Evolutionary conservation across 2,888 invertebrate genomes (phyloP).

Genomic region (Subacronicta megacephala): DNA sequence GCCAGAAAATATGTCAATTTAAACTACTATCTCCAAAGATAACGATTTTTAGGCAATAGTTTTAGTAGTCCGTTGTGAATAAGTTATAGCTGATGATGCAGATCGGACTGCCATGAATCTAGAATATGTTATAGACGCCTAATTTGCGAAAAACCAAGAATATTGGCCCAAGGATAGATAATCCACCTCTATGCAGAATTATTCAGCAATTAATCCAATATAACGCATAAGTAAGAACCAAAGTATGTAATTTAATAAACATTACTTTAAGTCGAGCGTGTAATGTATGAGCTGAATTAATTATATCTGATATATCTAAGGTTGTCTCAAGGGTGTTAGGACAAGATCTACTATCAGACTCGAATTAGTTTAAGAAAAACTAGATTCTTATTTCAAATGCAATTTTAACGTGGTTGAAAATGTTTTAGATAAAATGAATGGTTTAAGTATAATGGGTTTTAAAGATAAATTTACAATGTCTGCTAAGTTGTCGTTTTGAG

Average conservation of each 20-base stretch:
- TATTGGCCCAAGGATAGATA: background rate
- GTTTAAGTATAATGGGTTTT: slow-evolving; percentile 13
- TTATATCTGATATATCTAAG: slow-evolving; percentile 29
- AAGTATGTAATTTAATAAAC: slow-evolving; percentile 33
- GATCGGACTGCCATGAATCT: no score
- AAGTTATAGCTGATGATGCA: no score
- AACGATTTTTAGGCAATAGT: no score
- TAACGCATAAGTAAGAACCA: slow-evolving; percentile 17
- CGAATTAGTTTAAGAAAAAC: slow-evolving; percentile 23
- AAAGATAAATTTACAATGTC: slow-evolving; percentile 24
- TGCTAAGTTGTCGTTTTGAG: slow-evolving; percentile 8
- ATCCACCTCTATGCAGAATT: slow-evolving; percentile 18
- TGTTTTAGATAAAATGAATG: slow-evolving; percentile 15
- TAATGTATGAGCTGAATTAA: slow-evolving; percentile 33
- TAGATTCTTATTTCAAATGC: slow-evolving; percentile 28
- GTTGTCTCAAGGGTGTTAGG: slow-evolving; percentile 54
- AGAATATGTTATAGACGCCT: no score
- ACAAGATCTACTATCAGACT: slow-evolving; percentile 25
- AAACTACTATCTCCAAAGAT: no score
- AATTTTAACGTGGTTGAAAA: slow-evolving; percentile 19
- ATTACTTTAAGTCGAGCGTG: slow-evolving; percentile 21
- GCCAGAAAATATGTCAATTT: no score
- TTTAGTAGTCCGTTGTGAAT: no score
- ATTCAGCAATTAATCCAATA: slow-evolving; percentile 16
- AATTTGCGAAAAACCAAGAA: no score